These are phyloP conservation scores for Amblyopsis rosae DNA, from an alignment of 2,113 vertebrate species.

Conservation along the genomic window DNA sequence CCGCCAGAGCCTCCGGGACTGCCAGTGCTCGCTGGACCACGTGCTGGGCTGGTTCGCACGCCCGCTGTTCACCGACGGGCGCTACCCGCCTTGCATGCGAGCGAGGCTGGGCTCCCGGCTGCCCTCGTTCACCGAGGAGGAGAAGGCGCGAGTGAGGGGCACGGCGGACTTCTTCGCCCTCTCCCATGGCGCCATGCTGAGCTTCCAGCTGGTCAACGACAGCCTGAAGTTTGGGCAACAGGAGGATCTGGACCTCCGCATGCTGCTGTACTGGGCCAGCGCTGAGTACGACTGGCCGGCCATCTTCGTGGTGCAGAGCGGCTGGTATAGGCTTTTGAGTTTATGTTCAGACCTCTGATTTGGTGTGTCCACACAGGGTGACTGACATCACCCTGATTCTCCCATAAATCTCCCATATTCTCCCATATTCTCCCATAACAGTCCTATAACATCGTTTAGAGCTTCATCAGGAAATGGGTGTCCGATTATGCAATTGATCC, in stretches of 20 bases:
- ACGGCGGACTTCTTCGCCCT: constrained; percentile 97
- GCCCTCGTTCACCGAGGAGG: constrained; percentile 83
- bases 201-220: constrained; percentile 90
- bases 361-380: neutral
- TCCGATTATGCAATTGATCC: no score
- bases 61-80: constrained; percentile 90
- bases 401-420: no score
- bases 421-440: no score
- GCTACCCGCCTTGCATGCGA: constrained; percentile 93
- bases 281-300: constrained; percentile 87
- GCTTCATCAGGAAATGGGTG: no score
- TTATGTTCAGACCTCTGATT: neutral
- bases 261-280: constrained; percentile 91
- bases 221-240: constrained; percentile 88
- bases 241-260: constrained; percentile 90
- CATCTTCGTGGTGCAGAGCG: constrained; percentile 95
- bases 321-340: constrained; percentile 77
- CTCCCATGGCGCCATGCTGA: constrained; percentile 90
- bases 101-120: constrained; percentile 81
- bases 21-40: constrained; percentile 93
- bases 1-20: constrained; percentile 79
- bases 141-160: constrained; percentile 81
- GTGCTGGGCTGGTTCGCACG: constrained; percentile 96
- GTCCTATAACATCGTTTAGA: no score
- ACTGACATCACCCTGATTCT: no score